phyloP scores from a whole-genome alignment of 2,888 invertebrate genomes.

The Ryuthela nishihirai region DNA sequence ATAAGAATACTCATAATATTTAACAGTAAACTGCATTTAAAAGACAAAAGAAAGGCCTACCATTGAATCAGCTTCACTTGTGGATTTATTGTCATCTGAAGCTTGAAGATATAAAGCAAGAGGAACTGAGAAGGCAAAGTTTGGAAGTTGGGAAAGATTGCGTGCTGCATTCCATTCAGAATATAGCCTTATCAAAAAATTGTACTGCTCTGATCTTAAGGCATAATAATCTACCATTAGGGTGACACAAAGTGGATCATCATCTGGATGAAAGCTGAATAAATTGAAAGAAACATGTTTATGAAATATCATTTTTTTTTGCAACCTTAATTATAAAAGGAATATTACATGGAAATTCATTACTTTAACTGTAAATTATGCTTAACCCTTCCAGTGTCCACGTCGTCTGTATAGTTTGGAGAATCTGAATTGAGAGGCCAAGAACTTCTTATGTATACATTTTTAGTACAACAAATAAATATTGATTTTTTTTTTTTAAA shows the following conservation, averaged over 20 bases:
- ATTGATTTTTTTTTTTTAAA: too few species aligned
- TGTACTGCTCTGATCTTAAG: constrained; percentile 65
- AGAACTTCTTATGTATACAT: too few species aligned
- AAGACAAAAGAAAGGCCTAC: constrained; percentile 7
- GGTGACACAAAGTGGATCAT: constrained; percentile 71
- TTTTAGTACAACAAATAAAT: too few species aligned
- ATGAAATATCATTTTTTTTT: too few species aligned
- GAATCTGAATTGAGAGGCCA: too few species aligned
- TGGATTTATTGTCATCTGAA: constrained; percentile 11
- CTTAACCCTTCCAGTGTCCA: too few species aligned
- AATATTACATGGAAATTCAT: too few species aligned
- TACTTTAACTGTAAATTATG: too few species aligned
- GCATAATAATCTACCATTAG: constrained; percentile 79
- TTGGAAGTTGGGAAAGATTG: constrained; percentile 77
- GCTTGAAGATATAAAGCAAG: constrained; percentile 60
- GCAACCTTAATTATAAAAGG: too few species aligned
- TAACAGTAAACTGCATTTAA: too few species aligned
- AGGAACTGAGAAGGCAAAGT: constrained; percentile 77
- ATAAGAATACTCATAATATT: too few species aligned
- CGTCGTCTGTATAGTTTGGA: too few species aligned
- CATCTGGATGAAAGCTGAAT: constrained; percentile 64
- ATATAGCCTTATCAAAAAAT: constrained; percentile 61
- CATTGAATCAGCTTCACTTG: constrained; percentile 25
- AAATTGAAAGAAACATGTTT: constrained; percentile 3
- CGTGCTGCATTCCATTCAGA: constrained; percentile 54